These are phyloP conservation scores for Malurus leucopterus DNA, from an alignment of 2,797 vertebrate species.

Conservation along the genomic window DNA sequence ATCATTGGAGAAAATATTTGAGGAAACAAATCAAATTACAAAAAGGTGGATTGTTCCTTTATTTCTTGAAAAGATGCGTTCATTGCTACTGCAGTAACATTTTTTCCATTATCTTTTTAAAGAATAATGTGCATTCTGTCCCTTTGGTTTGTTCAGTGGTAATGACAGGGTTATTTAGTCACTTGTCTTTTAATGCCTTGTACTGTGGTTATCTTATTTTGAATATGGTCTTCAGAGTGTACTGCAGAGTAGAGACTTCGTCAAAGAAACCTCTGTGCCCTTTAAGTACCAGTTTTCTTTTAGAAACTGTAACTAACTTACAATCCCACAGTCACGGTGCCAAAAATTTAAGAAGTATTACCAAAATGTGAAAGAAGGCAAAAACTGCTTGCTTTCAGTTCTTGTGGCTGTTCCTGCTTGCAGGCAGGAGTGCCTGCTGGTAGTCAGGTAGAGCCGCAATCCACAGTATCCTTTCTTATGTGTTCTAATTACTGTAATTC, in stretches of 20 bases:
- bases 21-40: neutral
- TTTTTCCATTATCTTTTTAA: neutral
- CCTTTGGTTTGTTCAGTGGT: neutral
- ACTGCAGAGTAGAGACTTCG: neutral
- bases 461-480: neutral
- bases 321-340: neutral
- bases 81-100: neutral
- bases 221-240: neutral
- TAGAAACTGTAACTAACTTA: neutral
- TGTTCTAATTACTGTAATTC: neutral
- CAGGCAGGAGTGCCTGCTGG: neutral
- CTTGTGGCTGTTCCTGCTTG: neutral
- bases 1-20: neutral
- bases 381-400: neutral
- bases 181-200: neutral
- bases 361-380: neutral
- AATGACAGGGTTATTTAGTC: neutral
- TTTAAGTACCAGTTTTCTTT: neutral
- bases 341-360: neutral
- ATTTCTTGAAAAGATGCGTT: neutral
- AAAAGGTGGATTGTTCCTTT: neutral
- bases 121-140: fast-evolving
- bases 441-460: neutral
- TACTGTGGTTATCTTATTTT: neutral
- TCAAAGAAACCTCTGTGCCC: neutral